Evolutionary conservation across 2,888 invertebrate species (phyloP), one percentile per base, ranked within the genome.

Genomic region (Sycophila texana): DNA sequence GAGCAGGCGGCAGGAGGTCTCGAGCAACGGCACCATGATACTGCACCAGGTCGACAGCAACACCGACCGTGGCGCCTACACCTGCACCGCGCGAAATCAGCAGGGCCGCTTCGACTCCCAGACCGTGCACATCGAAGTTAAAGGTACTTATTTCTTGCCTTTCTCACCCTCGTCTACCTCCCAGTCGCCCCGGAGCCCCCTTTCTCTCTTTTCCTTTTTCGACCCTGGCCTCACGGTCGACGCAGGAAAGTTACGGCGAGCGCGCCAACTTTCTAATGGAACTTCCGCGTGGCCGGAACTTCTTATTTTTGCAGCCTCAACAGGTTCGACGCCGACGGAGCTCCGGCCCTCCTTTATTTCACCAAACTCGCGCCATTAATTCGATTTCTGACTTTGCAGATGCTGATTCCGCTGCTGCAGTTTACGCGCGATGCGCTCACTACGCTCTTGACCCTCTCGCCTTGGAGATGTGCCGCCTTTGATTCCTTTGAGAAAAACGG

Each of bases 31-130:
- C 55, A 97, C 97, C 13, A 91, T 98, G 83, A 94, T 96, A 77
- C 95, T 98, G 79, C 95, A 96, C 88, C 96, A 95, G 88, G 95
- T 97, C 68, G 97, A 97, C 89, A 93, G 96, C 72, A 93, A 93
- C 67, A 96, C 96, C 86, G 97, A 98, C 89, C 96, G 96, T 13
- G 97, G 97, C 73, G 95, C 95, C 14, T 98, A 98, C 91, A 96
- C 96, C 67, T 98, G 98, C 89, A 96, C 96, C 86, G 98, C 97
- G 0, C 94, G 94, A 82, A 97, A 97, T 90, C 93, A 95, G 83
- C 96, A 96, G 88, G 94, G 95, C 80, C 95, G 96, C 87, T 94
- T 95, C 1, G 95, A 96, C 26, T 92, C 96, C 2, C 89, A 92
- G 83, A 91, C 91, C 61, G 90, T 92, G 18, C 91, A 91, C 84